phyloP scores from a whole-genome alignment of 1,140 invertebrate genomes.

The Anastrepha ludens region DNA sequence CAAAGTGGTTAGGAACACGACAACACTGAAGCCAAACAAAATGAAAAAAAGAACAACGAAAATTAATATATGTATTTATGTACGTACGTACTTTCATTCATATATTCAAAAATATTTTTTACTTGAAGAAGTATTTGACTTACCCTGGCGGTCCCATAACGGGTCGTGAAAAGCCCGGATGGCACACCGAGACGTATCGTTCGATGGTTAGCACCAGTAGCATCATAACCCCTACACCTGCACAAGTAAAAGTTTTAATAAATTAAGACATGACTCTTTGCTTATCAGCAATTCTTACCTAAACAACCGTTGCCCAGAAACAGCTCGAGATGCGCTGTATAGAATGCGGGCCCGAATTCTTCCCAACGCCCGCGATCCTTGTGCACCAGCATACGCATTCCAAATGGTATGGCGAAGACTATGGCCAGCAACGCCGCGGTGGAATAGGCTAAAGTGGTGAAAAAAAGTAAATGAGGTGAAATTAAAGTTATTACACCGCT shows the following conservation, averaged over 20 bases:
- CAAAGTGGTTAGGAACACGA: constrained; percentile 79
- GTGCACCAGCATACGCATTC: constrained; percentile 81
- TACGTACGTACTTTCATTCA: too few species aligned
- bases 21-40: constrained; percentile 69
- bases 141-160: constrained; percentile 77
- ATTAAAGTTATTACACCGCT: too few species aligned
- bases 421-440: constrained; percentile 83
- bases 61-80: not conserved
- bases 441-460: constrained; percentile 78
- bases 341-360: constrained; percentile 80
- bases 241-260: not conserved
- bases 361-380: constrained; percentile 80
- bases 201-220: constrained; percentile 86
- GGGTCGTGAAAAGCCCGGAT: constrained; percentile 80
- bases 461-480: too few species aligned
- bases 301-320: constrained; percentile 85
- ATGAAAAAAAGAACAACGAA: not conserved
- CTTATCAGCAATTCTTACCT: constrained; percentile 71
- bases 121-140: constrained; percentile 30
- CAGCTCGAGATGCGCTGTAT: constrained; percentile 84
- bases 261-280: not conserved
- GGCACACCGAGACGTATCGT: constrained; percentile 87
- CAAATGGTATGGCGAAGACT: constrained; percentile 82
- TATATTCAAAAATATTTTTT: not conserved
- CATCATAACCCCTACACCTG: constrained; percentile 85